phyloP scores from a whole-genome alignment of 1,140 invertebrate species.

The Cepaea nemoralis region DNA sequence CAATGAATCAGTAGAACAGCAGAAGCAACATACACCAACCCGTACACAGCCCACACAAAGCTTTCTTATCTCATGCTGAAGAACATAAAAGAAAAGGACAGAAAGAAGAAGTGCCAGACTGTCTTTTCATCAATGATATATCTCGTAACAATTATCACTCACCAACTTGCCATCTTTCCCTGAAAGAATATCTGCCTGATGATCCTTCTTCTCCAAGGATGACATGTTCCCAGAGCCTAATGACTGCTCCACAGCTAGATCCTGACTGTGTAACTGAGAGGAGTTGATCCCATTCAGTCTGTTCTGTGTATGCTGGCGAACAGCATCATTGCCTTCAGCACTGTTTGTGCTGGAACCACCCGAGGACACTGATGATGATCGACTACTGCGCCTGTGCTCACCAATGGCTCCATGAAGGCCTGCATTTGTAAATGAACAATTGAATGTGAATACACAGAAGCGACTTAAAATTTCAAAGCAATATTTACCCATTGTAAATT shows the following conservation, averaged over 20 bases:
- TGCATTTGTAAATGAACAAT: too few relatives aligned
- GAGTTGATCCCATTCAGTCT: neutral
- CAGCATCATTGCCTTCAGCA: neutral
- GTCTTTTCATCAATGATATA: too few relatives aligned
- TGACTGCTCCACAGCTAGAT: neutral
- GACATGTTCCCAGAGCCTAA: neutral
- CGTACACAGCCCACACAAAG: too few relatives aligned
- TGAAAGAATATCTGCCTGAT: neutral
- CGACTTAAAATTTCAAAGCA: too few relatives aligned
- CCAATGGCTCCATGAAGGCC: constrained; percentile 38
- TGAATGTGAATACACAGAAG: too few relatives aligned
- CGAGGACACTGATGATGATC: constrained; percentile 40
- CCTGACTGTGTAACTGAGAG: neutral
- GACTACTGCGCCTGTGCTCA: constrained; percentile 37
- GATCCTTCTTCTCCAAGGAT: neutral
- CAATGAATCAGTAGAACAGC: too few relatives aligned
- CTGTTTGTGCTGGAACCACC: constrained; percentile 37
- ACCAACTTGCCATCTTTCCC: constrained; percentile 3
- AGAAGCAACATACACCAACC: too few relatives aligned
- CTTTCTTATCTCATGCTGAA: too few relatives aligned
- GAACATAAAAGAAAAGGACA: too few relatives aligned
- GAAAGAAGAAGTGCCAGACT: too few relatives aligned
- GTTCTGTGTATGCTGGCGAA: constrained; percentile 22
- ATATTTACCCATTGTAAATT: too few relatives aligned
- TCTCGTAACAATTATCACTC: neutral